These are phyloP conservation scores for Amphiura filiformis DNA, from an alignment of 35 echinoderm and acorn worm species.

Conservation along the genomic window DNA sequence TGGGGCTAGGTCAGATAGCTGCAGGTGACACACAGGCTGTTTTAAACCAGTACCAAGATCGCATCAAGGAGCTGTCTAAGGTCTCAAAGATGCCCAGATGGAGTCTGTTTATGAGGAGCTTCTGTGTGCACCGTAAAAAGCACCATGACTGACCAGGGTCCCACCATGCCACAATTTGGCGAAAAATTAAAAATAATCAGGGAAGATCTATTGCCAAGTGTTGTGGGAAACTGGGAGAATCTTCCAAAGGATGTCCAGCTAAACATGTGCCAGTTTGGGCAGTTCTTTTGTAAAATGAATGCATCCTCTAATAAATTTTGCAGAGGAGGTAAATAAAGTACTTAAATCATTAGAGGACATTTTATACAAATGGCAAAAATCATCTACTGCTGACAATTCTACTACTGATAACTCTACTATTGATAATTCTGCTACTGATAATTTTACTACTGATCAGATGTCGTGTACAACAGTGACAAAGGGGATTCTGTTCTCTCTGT, in stretches of 20 bases:
- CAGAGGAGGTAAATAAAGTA: slow-evolving; percentile 46
- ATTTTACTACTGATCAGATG: too few relatives aligned
- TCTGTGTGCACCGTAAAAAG: not conserved
- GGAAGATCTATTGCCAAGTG: slow-evolving; percentile 22
- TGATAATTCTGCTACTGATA: too few relatives aligned
- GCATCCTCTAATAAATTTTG: slow-evolving; percentile 57
- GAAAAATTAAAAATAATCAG: not conserved
- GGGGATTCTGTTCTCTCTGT: too few relatives aligned
- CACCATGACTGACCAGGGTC: slow-evolving; percentile 74
- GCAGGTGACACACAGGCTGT: slow-evolving; percentile 1
- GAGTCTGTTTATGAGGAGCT: not conserved
- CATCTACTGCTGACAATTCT: too few relatives aligned
- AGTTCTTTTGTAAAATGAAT: slow-evolving; percentile 67
- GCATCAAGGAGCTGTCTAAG: slow-evolving; percentile 10
- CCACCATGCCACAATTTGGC: slow-evolving; percentile 63
- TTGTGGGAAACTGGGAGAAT: slow-evolving; percentile 29
- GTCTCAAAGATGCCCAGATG: too few relatives aligned
- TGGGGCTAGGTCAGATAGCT: slow-evolving; percentile 38
- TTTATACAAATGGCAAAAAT: slow-evolving; percentile 12
- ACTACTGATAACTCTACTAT: too few relatives aligned
- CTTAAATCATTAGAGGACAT: slow-evolving; percentile 51
- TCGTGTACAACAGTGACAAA: too few relatives aligned
- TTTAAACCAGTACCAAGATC: slow-evolving; percentile 14
- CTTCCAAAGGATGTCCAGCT: slow-evolving; percentile 6
- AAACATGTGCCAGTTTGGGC: not conserved